phyloP scores from a whole-genome alignment of 2,113 vertebrate genomes.

The Paralichthys olivaceus region DNA sequence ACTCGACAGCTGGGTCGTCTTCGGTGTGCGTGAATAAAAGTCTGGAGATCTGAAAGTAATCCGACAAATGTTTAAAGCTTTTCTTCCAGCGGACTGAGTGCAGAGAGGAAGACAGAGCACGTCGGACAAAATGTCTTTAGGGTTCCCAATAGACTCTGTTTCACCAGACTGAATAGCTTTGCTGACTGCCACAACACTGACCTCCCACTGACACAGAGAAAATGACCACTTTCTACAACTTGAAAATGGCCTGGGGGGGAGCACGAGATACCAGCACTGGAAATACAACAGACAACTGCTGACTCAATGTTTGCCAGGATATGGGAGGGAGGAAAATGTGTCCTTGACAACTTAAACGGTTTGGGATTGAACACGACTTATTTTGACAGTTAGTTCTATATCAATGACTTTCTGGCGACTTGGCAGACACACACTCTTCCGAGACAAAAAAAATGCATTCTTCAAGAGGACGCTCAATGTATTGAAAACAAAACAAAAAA shows the following conservation, averaged over 20 bases:
- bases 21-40: constrained; percentile 34
- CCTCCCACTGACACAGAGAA: constrained; percentile 74
- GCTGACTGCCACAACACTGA: constrained; percentile 71
- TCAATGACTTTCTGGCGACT: constrained; percentile 57
- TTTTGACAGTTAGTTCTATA: constrained; percentile 78
- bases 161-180: constrained; percentile 56
- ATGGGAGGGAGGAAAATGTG: constrained; percentile 67
- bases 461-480: background rate
- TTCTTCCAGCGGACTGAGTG: constrained; percentile 22
- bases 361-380: constrained; percentile 75
- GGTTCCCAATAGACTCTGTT: constrained; percentile 63
- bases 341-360: constrained; percentile 78
- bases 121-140: constrained; percentile 66
- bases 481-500: no score
- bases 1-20: constrained; percentile 28
- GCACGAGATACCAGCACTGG: constrained; percentile 55
- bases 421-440: constrained; percentile 8
- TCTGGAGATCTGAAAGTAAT: constrained; percentile 43
- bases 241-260: constrained; percentile 67
- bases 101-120: constrained; percentile 42
- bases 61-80: constrained; percentile 31
- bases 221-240: constrained; percentile 77
- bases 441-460: constrained; percentile 50
- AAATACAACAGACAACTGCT: constrained; percentile 76
- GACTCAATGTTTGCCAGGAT: constrained; percentile 78